Conservation (phyloP, 1,140 invertebrate genomes). For the Wiebesia pumilae region DNA sequence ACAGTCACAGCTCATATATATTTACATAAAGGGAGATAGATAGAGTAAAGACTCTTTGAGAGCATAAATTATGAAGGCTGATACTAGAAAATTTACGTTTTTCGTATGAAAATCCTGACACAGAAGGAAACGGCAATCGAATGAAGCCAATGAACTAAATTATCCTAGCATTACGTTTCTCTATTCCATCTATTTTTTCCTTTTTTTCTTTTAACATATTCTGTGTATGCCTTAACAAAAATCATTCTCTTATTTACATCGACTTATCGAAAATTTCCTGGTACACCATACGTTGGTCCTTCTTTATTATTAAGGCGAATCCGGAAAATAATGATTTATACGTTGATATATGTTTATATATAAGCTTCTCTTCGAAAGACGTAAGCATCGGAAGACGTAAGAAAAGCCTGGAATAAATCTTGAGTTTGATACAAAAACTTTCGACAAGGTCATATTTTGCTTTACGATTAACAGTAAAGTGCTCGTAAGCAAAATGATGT, state of each 20-base stretch:
- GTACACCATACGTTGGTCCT: too few species aligned
- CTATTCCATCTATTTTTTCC: neutral
- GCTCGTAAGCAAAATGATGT: slow-evolving; percentile 54
- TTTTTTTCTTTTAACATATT: neutral
- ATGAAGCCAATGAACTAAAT: slow-evolving; percentile 37
- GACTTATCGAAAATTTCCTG: neutral
- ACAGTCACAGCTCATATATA: slow-evolving; percentile 1
- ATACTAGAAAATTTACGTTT: slow-evolving; percentile 31
- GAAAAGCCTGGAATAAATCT: slow-evolving; percentile 57
- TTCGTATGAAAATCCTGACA: neutral
- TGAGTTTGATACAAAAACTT: slow-evolving; percentile 56
- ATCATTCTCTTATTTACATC: slow-evolving; percentile 30
- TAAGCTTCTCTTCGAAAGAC: neutral
- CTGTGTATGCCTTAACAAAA: neutral
- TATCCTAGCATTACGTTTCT: slow-evolving; percentile 7
- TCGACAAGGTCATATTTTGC: slow-evolving; percentile 13
- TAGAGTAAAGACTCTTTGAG: neutral
- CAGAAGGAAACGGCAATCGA: neutral
- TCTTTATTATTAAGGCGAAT: neutral
- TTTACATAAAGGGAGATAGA: neutral
- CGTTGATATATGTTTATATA: slow-evolving; percentile 26
- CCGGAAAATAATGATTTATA: slow-evolving; percentile 32
- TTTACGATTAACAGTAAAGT: neutral
- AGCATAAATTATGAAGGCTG: slow-evolving; percentile 28
- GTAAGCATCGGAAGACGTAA: neutral